A percentile compares a stretch with the other conserved stretches of the same genome.
Conservation (phyloP, 2,113 vertebrate species). For the Sorex fumeus region DNA sequence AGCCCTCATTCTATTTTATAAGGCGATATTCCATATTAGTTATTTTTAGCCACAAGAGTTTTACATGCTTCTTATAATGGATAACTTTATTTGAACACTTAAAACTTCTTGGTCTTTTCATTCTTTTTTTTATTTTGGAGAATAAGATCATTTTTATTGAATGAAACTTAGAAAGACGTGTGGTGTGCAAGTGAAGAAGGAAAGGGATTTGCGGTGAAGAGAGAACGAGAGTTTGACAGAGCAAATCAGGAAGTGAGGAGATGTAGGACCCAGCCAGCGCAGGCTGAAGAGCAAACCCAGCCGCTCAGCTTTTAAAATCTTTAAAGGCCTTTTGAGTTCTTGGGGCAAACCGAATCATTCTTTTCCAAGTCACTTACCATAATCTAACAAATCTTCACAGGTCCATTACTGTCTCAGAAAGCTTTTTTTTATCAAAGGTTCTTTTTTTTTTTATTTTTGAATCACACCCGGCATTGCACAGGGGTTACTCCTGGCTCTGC, state of each 20-base stretch:
- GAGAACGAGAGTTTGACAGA: too few relatives aligned
- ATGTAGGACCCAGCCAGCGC: too few relatives aligned
- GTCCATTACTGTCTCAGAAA: not conserved
- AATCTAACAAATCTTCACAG: not conserved
- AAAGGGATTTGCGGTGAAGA: too few relatives aligned
- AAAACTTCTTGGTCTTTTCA: not conserved
- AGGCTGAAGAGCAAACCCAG: too few relatives aligned
- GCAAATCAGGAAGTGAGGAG: too few relatives aligned
- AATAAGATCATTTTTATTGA: too few relatives aligned
- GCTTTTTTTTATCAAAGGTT: not conserved
- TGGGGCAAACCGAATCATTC: not conserved
- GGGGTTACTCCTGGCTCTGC: too few relatives aligned
- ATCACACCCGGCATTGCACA: too few relatives aligned
- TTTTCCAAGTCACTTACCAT: slow-evolving; percentile 6
- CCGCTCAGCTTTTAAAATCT: not conserved
- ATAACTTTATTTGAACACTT: not conserved
- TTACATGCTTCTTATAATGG: not conserved
- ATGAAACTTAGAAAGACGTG: too few relatives aligned
- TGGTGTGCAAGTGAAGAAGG: too few relatives aligned
- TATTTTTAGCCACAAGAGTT: not conserved
- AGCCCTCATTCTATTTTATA: not conserved
- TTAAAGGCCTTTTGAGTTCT: not conserved
- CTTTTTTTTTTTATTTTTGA: too few relatives aligned
- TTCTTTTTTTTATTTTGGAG: not conserved
- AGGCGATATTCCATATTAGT: not conserved